Percentiles rank a stretch among this genome's conserved stretches.
Evolutionary conservation across 2,888 invertebrate genomes (phyloP).

Genomic region (Biston stratarius): DNA sequence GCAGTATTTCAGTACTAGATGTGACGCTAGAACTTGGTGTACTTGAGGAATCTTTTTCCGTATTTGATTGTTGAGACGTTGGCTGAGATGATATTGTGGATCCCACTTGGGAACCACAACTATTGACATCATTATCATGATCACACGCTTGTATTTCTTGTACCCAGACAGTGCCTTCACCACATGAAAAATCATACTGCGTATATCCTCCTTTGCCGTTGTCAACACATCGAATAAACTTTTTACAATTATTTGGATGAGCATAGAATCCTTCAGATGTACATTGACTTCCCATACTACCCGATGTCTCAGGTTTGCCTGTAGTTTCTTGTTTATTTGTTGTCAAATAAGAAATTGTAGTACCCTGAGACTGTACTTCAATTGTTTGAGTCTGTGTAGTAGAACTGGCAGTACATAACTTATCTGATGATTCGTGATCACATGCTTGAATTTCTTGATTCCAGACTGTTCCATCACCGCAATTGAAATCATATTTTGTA

Average conservation of each 20-base stretch:
- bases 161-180: constrained; percentile 90
- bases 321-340: constrained; percentile 30
- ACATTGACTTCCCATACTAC: constrained; percentile 68
- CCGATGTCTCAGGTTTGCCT: constrained; percentile 39
- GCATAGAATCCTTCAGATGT: constrained; percentile 89
- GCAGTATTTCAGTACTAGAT: constrained; percentile 45
- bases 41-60: constrained; percentile 42
- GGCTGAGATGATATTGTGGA: constrained; percentile 43
- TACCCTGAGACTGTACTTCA: constrained; percentile 25
- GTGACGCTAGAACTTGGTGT: constrained; percentile 31
- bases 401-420: constrained; percentile 45
- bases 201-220: constrained; percentile 77
- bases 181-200: constrained; percentile 88
- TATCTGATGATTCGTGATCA: constrained; percentile 72
- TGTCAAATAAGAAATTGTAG: constrained; percentile 39
- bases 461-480: constrained; percentile 90
- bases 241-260: constrained; percentile 89
- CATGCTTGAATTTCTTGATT: constrained; percentile 85
- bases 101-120: constrained; percentile 55
- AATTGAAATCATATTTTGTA: constrained; percentile 89
- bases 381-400: constrained; percentile 20
- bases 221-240: constrained; percentile 90
- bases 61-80: constrained; percentile 39
- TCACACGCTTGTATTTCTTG: constrained; percentile 86
- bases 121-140: constrained; percentile 60